Conservation (phyloP, 2,888 invertebrate species). For the Ptychoptera contaminata region DNA sequence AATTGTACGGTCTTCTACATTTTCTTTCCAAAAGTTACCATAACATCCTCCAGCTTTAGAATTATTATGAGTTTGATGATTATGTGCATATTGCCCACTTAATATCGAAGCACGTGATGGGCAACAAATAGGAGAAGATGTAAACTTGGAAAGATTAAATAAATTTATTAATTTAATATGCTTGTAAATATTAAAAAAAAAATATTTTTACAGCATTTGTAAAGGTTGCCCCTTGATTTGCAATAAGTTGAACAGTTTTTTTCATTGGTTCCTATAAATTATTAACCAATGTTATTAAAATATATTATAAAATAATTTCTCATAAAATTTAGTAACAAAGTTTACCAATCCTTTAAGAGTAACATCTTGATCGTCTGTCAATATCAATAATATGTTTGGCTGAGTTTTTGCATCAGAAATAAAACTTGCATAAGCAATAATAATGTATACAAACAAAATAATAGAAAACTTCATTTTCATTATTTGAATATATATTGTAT, state of each 20-base stretch:
- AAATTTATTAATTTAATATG: not conserved
- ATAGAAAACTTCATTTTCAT: too few relatives aligned
- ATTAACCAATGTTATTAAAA: too few relatives aligned
- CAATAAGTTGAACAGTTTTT: constrained; percentile 44
- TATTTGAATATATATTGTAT: too few relatives aligned
- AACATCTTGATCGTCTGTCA: constrained; percentile 78
- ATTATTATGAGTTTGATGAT: constrained; percentile 65
- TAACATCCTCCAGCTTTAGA: constrained; percentile 64
- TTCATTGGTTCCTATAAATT: constrained; percentile 51
- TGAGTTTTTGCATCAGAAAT: not conserved
- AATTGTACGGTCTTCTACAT: constrained; percentile 48
- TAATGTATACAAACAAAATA: too few relatives aligned
- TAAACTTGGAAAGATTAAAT: constrained; percentile 42
- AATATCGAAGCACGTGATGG: constrained; percentile 78
- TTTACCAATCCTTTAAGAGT: constrained; percentile 60
- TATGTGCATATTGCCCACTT: constrained; percentile 72
- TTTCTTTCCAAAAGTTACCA: constrained; percentile 46
- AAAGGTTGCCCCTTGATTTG: constrained; percentile 49
- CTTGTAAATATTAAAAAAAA: constrained; percentile 1
- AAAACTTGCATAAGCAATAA: too few relatives aligned
- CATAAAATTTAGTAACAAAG: constrained; percentile 26
- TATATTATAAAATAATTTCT: constrained; percentile 22
- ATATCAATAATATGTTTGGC: constrained; percentile 61
- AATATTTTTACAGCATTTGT: constrained; percentile 50
- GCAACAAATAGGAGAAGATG: constrained; percentile 74